These are phyloP conservation scores for Hippasteria phrygiana DNA, from an alignment of 53 echinoderm and acorn worm genomes.

Conservation along the genomic window DNA sequence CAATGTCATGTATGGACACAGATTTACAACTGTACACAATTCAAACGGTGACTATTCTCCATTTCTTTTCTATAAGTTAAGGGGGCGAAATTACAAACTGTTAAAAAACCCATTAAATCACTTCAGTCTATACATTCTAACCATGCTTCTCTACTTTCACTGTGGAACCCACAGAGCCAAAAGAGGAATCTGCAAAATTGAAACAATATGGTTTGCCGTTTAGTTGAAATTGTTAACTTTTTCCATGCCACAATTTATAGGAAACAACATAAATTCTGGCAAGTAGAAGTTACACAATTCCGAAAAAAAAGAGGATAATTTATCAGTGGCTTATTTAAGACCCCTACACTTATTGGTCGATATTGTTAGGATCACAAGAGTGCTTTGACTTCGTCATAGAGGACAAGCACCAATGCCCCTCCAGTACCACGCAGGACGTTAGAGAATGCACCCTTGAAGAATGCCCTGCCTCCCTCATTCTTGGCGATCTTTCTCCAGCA, in stretches of 20 bases:
- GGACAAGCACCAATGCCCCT: constrained; percentile 90
- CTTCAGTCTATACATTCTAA: constrained; percentile 15
- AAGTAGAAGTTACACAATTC: not conserved
- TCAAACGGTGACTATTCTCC: constrained; percentile 8
- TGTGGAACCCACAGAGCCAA: not conserved
- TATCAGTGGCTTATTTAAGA: not conserved
- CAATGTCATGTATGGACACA: constrained; percentile 9
- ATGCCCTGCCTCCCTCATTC: constrained; percentile 81
- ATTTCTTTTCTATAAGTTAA: constrained; percentile 9
- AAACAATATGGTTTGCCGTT: not conserved
- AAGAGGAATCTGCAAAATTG: not conserved
- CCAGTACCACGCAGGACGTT: constrained; percentile 96
- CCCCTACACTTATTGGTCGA: not conserved
- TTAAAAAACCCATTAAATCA: constrained; percentile 7
- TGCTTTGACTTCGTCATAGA: constrained; percentile 89
- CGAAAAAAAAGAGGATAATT: not conserved
- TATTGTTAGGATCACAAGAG: constrained; percentile 18
- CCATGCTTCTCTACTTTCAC: not conserved
- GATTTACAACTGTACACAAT: constrained; percentile 62
- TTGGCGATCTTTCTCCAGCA: constrained; percentile 91
- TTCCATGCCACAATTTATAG: constrained; percentile 12
- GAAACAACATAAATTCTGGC: not conserved
- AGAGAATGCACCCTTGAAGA: constrained; percentile 98
- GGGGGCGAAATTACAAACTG: not conserved
- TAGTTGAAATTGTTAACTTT: not conserved